These are phyloP conservation scores for Elgaria multicarinata DNA, from an alignment of 2,113 vertebrate genomes.

Conservation along the genomic window DNA sequence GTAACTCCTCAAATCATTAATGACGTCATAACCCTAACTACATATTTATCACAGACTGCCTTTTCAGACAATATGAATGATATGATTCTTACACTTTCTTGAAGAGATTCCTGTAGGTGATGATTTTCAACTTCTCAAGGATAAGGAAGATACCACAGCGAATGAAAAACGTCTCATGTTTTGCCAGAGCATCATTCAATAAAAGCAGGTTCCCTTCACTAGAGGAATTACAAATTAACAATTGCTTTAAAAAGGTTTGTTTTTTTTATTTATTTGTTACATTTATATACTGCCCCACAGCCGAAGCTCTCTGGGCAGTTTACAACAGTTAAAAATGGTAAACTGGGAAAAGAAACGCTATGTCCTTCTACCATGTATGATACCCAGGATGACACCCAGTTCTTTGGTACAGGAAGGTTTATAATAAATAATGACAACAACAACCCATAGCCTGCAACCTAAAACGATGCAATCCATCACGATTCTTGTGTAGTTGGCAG, in stretches of 20 bases:
- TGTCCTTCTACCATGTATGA: background rate
- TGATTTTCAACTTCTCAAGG: constrained; percentile 97
- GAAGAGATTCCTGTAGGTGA: constrained; percentile 97
- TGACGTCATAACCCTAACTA: no score
- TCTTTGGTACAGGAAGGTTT: background rate
- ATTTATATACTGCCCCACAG: no score
- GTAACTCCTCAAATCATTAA: background rate
- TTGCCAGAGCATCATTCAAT: constrained; percentile 89
- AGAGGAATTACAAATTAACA: constrained; percentile 36
- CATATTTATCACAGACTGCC: background rate
- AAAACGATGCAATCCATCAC: background rate
- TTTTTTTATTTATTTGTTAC: no score
- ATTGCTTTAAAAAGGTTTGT: background rate
- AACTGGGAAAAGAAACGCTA: background rate
- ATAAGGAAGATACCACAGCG: constrained; percentile 98
- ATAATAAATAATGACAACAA: no score
- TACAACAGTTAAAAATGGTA: no score
- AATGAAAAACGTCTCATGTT: constrained; percentile 97
- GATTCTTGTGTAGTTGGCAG: no score
- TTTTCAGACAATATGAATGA: background rate
- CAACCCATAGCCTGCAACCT: background rate
- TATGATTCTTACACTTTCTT: constrained; percentile 93
- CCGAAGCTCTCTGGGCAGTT: no score
- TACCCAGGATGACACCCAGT: background rate
- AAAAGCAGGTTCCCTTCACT: constrained; percentile 96